A percentile compares a stretch with the other conserved stretches of the same genome.
Conservation (phyloP, 2,888 invertebrate genomes). For the Trissolcus japonicus region DNA sequence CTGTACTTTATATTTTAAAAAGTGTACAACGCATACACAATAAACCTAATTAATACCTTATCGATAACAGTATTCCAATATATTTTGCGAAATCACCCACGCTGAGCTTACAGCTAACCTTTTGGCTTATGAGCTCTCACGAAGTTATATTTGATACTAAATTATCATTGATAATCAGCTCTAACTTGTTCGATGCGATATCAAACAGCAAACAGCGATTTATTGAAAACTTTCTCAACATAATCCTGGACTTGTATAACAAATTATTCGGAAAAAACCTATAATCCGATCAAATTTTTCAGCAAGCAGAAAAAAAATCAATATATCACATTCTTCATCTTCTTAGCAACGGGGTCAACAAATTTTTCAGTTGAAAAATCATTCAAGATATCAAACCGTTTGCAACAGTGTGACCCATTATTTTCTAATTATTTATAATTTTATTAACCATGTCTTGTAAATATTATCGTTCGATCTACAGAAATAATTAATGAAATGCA, state of each 20-base stretch:
- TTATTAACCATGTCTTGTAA: slow-evolving; percentile 9
- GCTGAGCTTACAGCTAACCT: slow-evolving; percentile 5
- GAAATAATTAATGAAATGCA: no score
- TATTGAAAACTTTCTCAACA: no score
- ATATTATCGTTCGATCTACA: no score
- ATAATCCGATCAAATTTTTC: not conserved
- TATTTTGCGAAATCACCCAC: slow-evolving; percentile 23
- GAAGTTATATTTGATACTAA: slow-evolving; percentile 14
- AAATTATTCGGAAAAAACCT: not conserved
- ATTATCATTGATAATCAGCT: slow-evolving; percentile 5
- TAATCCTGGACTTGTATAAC: not conserved
- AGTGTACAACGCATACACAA: slow-evolving; percentile 6
- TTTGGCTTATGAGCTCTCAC: slow-evolving; percentile 16
- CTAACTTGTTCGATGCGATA: not conserved
- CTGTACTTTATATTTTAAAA: slow-evolving; percentile 17
- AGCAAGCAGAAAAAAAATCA: not conserved
- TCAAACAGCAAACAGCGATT: no score
- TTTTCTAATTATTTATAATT: not conserved
- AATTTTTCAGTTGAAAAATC: slow-evolving; percentile 19
- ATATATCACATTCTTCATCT: slow-evolving; percentile 9
- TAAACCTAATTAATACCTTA: slow-evolving; percentile 25
- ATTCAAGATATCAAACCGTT: slow-evolving; percentile 13
- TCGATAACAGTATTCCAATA: slow-evolving; percentile 25
- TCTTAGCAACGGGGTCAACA: slow-evolving; percentile 18
- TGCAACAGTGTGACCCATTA: slow-evolving; percentile 5